Percentiles rank a stretch among this genome's conserved stretches.
Evolutionary conservation across 2,888 invertebrate genomes (phyloP).

Genomic region (Camponotus fellah): DNA sequence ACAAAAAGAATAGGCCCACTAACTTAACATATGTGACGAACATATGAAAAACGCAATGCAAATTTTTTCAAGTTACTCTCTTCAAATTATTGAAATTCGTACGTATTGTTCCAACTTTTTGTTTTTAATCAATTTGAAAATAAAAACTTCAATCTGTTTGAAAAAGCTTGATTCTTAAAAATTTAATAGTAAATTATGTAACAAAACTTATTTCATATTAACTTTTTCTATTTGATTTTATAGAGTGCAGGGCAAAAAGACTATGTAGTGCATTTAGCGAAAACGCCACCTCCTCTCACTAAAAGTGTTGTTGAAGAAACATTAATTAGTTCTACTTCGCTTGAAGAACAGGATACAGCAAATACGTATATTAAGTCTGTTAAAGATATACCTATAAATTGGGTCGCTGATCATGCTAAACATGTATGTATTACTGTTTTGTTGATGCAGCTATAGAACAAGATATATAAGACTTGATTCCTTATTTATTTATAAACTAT

Average conservation of each 20-base stretch:
- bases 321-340: constrained; percentile 83
- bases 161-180: neutral
- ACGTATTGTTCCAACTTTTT: neutral
- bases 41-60: constrained; percentile 53
- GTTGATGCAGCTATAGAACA: neutral
- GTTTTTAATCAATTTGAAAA: neutral
- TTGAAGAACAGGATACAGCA: constrained; percentile 83
- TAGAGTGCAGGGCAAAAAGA: constrained; percentile 90
- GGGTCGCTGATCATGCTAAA: constrained; percentile 93
- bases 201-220: neutral
- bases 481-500: constrained; percentile 22
- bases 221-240: constrained; percentile 46
- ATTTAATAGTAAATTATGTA: constrained; percentile 6
- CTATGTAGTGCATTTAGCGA: constrained; percentile 93
- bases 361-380: constrained; percentile 86
- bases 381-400: constrained; percentile 89
- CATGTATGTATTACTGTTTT: constrained; percentile 87
- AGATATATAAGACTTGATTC: constrained; percentile 7
- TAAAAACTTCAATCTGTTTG: too few relatives aligned
- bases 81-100: neutral
- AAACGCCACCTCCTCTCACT: constrained; percentile 89
- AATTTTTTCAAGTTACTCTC: neutral
- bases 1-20: too few relatives aligned
- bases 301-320: constrained; percentile 85
- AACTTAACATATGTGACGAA: constrained; percentile 68